Evolutionary conservation across 2,113 vertebrate genomes (phyloP).

Genomic region (Arenaria interpres): DNA sequence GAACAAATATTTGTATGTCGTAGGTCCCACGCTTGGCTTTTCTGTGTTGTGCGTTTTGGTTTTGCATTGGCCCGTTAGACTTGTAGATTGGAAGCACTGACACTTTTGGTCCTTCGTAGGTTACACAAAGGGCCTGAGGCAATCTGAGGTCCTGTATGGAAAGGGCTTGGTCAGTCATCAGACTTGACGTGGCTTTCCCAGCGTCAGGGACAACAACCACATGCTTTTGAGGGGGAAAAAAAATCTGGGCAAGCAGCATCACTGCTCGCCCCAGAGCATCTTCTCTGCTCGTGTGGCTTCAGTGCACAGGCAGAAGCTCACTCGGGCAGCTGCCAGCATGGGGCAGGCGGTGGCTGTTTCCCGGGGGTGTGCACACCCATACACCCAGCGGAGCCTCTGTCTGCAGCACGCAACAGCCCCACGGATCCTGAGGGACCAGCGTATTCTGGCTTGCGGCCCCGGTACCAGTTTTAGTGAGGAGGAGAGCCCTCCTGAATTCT

Average conservation of each 20-base stretch:
- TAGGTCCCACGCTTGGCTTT: slow-evolving; percentile 21
- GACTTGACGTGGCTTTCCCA: not conserved
- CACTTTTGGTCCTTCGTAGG: slow-evolving; percentile 54
- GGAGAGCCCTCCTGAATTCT: not conserved
- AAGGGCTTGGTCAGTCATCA: not conserved
- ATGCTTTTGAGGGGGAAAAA: not conserved
- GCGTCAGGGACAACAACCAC: not conserved
- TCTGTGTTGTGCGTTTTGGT: not conserved
- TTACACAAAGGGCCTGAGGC: slow-evolving; percentile 40
- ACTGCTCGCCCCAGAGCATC: not conserved
- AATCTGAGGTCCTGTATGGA: slow-evolving; percentile 2
- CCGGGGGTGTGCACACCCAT: not conserved
- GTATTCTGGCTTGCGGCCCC: not conserved
- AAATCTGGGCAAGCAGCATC: too few species aligned
- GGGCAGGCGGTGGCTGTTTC: not conserved
- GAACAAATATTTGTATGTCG: not conserved
- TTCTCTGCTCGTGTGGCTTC: not conserved
- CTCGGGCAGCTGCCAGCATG: not conserved
- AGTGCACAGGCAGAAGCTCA: not conserved
- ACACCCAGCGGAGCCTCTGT: not conserved
- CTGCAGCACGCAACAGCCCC: not conserved
- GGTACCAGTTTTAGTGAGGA: not conserved
- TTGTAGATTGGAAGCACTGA: slow-evolving; percentile 58
- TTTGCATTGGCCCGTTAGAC: slow-evolving; percentile 18
- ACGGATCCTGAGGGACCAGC: not conserved